phyloP scores from a whole-genome alignment of 2,888 invertebrate species.

The Lucinisca nassula region DNA sequence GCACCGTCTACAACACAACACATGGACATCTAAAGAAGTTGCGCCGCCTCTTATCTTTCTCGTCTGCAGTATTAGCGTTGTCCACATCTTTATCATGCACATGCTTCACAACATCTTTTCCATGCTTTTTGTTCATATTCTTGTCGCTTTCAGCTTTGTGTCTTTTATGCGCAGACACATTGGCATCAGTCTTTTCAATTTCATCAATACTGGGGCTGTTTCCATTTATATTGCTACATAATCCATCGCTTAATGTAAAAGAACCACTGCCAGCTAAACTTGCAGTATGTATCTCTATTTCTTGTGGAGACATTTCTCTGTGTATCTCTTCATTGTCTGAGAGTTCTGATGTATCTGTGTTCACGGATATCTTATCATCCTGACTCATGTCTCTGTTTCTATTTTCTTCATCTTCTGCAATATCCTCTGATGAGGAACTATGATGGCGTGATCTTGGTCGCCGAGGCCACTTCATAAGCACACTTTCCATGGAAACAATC shows the following conservation, averaged over 20 bases:
- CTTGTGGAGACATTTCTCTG: not conserved
- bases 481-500: conserved; percentile 79
- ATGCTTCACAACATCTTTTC: conserved; percentile 52
- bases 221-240: not conserved
- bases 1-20: conserved; percentile 17
- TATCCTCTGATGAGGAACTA: conserved; percentile 84
- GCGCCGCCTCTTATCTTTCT: not conserved
- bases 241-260: not conserved
- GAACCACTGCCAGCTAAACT: not conserved
- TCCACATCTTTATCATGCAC: conserved; percentile 59
- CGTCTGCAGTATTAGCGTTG: not conserved
- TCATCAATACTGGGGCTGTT: not conserved
- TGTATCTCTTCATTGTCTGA: conserved; percentile 25
- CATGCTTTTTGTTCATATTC: conserved; percentile 28
- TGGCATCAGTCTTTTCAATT: not conserved
- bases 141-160: not conserved
- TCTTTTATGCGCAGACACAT: not conserved
- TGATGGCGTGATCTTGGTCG: conserved; percentile 79
- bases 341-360: conserved; percentile 51
- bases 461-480: conserved; percentile 81
- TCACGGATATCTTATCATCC: conserved; percentile 48
- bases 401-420: conserved; percentile 53
- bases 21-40: not conserved
- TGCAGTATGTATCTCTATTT: not conserved
- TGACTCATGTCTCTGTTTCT: conserved; percentile 26